Base-by-base conservation (phyloP, 1,140 invertebrate species). In the Pararge aegeria region DNA sequence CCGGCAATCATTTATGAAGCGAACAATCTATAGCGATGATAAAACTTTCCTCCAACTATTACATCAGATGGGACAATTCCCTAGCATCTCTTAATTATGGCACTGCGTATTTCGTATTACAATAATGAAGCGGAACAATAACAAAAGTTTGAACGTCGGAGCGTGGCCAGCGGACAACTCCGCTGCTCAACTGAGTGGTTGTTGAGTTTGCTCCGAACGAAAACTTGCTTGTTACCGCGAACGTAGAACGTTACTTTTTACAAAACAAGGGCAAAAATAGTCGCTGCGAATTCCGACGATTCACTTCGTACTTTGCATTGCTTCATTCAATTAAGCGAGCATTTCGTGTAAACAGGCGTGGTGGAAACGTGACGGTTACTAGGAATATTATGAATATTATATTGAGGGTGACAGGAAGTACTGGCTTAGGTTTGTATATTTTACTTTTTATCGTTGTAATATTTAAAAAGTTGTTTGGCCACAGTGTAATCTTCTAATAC, bases 81-180 rank as follows among this genome's bases (percentile, higher is more conserved):
- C 69, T 64, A 76, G 80, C 68, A 82, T 83, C 77, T 87, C 82
- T 89, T 87, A 86, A 89, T 89, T 86, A 89, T 82, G 72, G 73
- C 72, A 72, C 75, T 77, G 75, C 75, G 81, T 87, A 87, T 85
- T 88, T 82, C 75, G 78, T 81, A 86, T 89, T 84, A 89, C 83
- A 87, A 86, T 89, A 87, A 89, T 87, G 83, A 89, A 89, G 73
- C 70, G 77, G 84, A 83, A 86, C 84, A 86, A 87, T 86, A 87
- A 87, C 83, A 83, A 85, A 89, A 89, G 86, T 89, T 89, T 76
- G 75, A 78, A 80, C 75, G 75, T 65, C 75, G 73, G 75, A 73
- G 75, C 70, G 72, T 78, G 70, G 75, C 70, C 71, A 67, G 68
- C 66, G 82, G 67, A 66, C 75, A 84, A 84, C 76, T 87, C 79